phyloP scores from a whole-genome alignment of 23 tunicate species.

The Halocynthia roretzi region DNA sequence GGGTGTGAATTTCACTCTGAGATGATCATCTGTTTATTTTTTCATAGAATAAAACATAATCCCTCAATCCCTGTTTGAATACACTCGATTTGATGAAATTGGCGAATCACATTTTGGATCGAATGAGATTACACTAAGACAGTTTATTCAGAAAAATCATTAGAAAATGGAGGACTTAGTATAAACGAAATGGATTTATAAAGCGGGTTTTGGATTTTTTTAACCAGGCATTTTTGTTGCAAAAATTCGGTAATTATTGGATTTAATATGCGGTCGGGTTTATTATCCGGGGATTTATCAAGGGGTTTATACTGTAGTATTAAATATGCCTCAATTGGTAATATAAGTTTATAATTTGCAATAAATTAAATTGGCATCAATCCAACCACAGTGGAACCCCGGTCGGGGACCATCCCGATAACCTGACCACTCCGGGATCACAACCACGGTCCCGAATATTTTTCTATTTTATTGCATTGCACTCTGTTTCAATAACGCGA shows the following conservation, averaged over 20 bases:
- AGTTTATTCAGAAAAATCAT: too few relatives aligned
- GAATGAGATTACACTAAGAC: background rate
- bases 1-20: too few relatives aligned
- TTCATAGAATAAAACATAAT: too few relatives aligned
- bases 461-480: too few relatives aligned
- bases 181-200: background rate
- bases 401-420: too few relatives aligned
- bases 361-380: slow-evolving; percentile 1
- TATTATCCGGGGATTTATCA: background rate
- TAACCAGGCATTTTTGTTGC: background rate
- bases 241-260: background rate
- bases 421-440: too few relatives aligned
- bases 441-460: too few relatives aligned
- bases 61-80: too few relatives aligned
- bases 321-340: background rate
- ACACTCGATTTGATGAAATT: too few relatives aligned
- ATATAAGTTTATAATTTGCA: background rate
- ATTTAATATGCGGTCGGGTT: too few relatives aligned
- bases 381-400: background rate
- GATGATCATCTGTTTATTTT: too few relatives aligned
- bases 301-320: background rate
- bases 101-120: background rate
- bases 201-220: background rate
- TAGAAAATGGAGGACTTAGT: background rate
- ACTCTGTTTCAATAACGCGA: too few relatives aligned